phyloP scores from a whole-genome alignment of 2,113 vertebrate genomes.

The Corythornis madagascariensis region DNA sequence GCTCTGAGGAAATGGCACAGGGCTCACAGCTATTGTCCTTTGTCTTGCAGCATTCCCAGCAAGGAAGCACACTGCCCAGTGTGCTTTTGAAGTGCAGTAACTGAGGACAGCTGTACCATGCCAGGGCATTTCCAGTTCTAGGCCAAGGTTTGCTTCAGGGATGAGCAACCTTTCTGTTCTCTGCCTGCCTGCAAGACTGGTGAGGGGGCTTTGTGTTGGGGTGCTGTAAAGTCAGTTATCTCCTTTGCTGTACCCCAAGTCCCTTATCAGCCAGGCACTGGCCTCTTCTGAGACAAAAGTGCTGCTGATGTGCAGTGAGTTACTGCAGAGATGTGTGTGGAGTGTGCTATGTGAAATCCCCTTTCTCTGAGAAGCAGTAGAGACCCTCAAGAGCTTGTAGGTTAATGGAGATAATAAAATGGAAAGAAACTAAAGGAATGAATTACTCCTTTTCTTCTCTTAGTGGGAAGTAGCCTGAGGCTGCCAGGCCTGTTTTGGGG shows the following conservation, averaged over 20 bases:
- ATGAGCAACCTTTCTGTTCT: not conserved
- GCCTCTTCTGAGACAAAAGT: not conserved
- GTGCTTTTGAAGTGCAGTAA: not conserved
- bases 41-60: not conserved
- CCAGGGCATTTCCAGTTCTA: not conserved
- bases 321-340: not conserved
- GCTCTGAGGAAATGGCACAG: constrained; percentile 20
- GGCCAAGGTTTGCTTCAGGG: not conserved
- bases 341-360: not conserved
- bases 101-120: not conserved
- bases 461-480: not conserved
- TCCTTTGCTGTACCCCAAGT: not conserved
- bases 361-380: not conserved
- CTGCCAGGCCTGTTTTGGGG: not conserved
- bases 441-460: not conserved
- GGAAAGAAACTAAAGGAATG: not conserved
- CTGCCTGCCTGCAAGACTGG: not conserved
- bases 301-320: not conserved
- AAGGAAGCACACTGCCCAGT: not conserved
- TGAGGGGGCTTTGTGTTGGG: not conserved
- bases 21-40: constrained; percentile 19
- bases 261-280: not conserved
- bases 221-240: not conserved
- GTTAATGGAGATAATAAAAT: not conserved
- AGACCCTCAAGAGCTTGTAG: not conserved